These are phyloP conservation scores for Lophura swinhoii DNA, from an alignment of 2,797 vertebrate species.

Conservation along the genomic window DNA sequence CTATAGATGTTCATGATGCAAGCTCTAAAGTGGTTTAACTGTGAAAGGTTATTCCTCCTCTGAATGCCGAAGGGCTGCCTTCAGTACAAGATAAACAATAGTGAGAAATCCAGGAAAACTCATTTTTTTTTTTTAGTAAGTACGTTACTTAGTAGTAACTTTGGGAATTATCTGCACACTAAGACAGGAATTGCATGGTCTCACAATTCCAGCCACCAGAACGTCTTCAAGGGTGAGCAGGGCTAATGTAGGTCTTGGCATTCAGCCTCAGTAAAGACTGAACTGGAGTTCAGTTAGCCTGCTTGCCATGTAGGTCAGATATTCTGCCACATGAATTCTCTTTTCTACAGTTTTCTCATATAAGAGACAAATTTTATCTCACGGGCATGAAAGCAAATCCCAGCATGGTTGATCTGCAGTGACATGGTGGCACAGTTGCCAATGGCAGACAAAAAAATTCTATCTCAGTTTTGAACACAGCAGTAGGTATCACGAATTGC, in stretches of 20 bases:
- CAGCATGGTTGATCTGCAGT: slow-evolving; percentile 26
- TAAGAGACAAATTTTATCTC: slow-evolving; percentile 9
- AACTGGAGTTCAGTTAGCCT: slow-evolving; percentile 21
- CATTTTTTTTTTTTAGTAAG: neutral
- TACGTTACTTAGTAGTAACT: slow-evolving; percentile 6
- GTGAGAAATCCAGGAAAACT: neutral
- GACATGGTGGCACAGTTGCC: slow-evolving; percentile 8
- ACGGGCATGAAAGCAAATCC: slow-evolving; percentile 22
- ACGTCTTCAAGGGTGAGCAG: neutral
- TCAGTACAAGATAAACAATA: neutral
- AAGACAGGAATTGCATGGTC: neutral
- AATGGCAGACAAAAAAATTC: neutral
- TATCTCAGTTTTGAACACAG: slow-evolving; percentile 13
- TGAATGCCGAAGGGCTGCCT: neutral
- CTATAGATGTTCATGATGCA: neutral
- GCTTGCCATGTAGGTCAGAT: slow-evolving; percentile 22
- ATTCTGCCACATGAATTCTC: slow-evolving; percentile 4
- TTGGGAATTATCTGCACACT: neutral
- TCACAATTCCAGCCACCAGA: slow-evolving; percentile 14
- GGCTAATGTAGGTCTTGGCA: slow-evolving; percentile 13
- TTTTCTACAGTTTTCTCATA: slow-evolving; percentile 27
- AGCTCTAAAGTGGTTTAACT: neutral
- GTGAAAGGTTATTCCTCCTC: slow-evolving; percentile 25
- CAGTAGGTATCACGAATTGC: neutral
- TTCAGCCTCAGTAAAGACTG: neutral